Percentiles rank a stretch among this genome's conserved stretches.
Conservation (phyloP, 2,888 invertebrate genomes). For the Ochlodes sylvanus region DNA sequence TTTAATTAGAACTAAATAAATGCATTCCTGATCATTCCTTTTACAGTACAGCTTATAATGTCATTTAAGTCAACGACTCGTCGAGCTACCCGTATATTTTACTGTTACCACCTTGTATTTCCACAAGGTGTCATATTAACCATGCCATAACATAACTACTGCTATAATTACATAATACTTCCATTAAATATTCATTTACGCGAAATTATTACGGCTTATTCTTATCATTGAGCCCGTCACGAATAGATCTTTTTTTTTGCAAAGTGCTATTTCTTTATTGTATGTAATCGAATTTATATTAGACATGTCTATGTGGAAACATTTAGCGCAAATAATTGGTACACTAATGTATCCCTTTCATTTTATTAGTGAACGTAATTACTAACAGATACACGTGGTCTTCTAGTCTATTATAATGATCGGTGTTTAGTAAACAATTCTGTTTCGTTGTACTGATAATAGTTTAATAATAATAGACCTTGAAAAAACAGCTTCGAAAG, state of each 20-base stretch:
- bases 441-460: not conserved
- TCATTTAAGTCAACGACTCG: too few species aligned
- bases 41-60: too few species aligned
- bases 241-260: slow-evolving; percentile 22
- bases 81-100: slow-evolving; percentile 6
- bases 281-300: slow-evolving; percentile 34
- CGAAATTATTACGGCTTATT: slow-evolving; percentile 21
- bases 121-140: slow-evolving; percentile 61
- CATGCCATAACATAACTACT: slow-evolving; percentile 53
- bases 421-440: not conserved
- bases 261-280: slow-evolving; percentile 27
- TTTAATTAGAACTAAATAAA: too few species aligned
- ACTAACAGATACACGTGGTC: not conserved
- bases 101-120: slow-evolving; percentile 35
- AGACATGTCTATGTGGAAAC: slow-evolving; percentile 22
- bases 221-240: slow-evolving; percentile 14
- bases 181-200: slow-evolving; percentile 63
- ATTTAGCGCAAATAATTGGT: slow-evolving; percentile 21
- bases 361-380: slow-evolving; percentile 15
- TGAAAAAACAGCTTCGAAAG: slow-evolving; percentile 3
- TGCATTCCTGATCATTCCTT: too few species aligned
- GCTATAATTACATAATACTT: slow-evolving; percentile 56
- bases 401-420: not conserved
- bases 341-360: slow-evolving; percentile 23
- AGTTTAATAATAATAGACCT: slow-evolving; percentile 1